phyloP scores from a whole-genome alignment of 2,797 vertebrate species.

The Etheostoma nigrum region DNA sequence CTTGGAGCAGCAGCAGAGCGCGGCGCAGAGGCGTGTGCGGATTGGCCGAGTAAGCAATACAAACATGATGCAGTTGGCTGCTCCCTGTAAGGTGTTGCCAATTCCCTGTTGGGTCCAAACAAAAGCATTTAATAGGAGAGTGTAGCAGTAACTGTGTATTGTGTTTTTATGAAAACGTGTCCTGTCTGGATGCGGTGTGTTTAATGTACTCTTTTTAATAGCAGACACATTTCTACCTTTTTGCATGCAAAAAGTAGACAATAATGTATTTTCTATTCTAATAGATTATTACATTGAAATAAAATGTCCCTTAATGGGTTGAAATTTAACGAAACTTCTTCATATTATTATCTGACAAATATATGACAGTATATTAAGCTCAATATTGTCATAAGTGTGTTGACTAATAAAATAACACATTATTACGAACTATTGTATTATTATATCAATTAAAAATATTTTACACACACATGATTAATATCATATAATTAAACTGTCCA shows the following conservation, averaged over 20 bases:
- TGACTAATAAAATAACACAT: background rate
- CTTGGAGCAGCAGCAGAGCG: constrained; percentile 81
- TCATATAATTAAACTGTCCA: background rate
- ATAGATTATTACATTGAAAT: background rate
- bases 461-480: background rate
- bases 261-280: no score
- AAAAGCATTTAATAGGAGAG: background rate
- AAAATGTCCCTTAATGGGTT: background rate
- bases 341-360: background rate
- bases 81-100: constrained; percentile 97
- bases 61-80: constrained; percentile 97
- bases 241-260: no score
- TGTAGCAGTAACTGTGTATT: background rate
- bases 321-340: background rate
- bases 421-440: background rate
- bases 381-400: background rate
- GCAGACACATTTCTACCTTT: no score
- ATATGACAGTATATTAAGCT: background rate
- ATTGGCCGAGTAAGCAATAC: constrained; percentile 89
- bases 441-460: background rate
- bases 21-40: constrained; percentile 82
- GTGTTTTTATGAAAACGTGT: no score
- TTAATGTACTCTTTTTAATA: no score
- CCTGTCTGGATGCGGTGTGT: no score
- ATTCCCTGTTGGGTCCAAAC: constrained; percentile 86